These are phyloP conservation scores for Capra hircus DNA, from an alignment of 2,113 vertebrate species.

Conservation along the genomic window DNA sequence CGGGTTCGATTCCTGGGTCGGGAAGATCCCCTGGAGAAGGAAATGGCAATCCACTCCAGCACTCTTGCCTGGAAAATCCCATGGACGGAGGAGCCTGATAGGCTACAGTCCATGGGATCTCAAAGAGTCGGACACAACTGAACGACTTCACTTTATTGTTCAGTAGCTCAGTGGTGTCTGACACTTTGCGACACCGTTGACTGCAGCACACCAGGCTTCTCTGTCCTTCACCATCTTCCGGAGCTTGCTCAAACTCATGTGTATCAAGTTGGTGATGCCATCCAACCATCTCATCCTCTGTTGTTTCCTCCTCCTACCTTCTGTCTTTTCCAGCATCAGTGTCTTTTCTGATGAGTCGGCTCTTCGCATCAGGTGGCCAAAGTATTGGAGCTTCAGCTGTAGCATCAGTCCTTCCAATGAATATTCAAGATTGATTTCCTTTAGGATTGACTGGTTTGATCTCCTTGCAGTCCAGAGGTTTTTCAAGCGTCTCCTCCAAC, in stretches of 20 bases:
- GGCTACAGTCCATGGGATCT: no score
- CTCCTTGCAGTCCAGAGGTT: background rate
- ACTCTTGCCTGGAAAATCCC: no score
- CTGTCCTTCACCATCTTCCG: background rate
- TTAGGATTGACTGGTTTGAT: background rate
- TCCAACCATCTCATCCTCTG: background rate
- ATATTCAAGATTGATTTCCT: background rate
- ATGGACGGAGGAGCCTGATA: no score
- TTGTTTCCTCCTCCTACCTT: background rate
- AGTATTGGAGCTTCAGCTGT: background rate
- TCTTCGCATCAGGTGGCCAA: background rate
- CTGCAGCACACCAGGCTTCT: background rate
- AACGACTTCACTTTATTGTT: background rate
- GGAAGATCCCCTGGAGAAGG: no score
- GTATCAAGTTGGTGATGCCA: background rate
- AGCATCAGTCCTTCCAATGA: background rate
- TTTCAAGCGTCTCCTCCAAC: background rate
- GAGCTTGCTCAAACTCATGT: background rate
- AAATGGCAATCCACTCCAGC: no score
- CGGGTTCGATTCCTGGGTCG: no score
- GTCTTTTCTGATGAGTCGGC: background rate
- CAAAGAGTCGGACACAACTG: no score
- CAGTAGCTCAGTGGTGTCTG: background rate
- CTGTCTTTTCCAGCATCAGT: background rate
- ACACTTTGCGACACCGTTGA: rapidly evolving